Conservation (phyloP, 1,140 invertebrate genomes). For the Metopolophium dirhodum region DNA sequence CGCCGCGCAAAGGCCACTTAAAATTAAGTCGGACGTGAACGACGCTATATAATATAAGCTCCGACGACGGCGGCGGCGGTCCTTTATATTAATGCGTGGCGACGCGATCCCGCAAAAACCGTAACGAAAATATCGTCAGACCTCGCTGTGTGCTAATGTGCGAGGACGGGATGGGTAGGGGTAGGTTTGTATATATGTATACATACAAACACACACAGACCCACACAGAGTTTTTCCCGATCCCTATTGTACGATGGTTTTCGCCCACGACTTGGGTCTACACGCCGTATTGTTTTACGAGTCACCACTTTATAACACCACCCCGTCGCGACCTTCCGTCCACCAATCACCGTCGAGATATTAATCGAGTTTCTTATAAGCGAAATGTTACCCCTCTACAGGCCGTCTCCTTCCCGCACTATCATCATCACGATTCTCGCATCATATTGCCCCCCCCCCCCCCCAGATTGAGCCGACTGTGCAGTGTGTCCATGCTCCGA, state of each 20-base stretch:
- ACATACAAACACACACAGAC: not conserved
- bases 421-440: not conserved
- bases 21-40: slow-evolving; percentile 39
- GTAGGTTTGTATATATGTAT: not conserved
- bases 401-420: not conserved
- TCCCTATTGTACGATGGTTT: not conserved
- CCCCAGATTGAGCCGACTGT: not conserved
- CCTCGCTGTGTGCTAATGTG: not conserved
- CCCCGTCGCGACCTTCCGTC: not conserved
- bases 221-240: not conserved
- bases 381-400: not conserved
- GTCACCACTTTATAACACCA: slow-evolving; percentile 10
- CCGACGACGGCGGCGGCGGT: not conserved
- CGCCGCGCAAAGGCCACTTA: slow-evolving; percentile 32
- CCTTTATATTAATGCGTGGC: not conserved
- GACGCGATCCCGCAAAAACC: slow-evolving; percentile 24
- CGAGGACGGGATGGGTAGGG: not conserved
- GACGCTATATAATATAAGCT: not conserved
- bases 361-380: slow-evolving; percentile 28
- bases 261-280: not conserved
- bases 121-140: slow-evolving; percentile 19
- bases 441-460: not conserved
- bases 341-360: not conserved
- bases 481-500: not conserved
- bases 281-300: slow-evolving; percentile 25